Percentiles rank a stretch among this genome's conserved stretches.
Evolutionary conservation across 1,140 invertebrate genomes (phyloP).

Genomic region (Daktulosphaira vitifoliae): DNA sequence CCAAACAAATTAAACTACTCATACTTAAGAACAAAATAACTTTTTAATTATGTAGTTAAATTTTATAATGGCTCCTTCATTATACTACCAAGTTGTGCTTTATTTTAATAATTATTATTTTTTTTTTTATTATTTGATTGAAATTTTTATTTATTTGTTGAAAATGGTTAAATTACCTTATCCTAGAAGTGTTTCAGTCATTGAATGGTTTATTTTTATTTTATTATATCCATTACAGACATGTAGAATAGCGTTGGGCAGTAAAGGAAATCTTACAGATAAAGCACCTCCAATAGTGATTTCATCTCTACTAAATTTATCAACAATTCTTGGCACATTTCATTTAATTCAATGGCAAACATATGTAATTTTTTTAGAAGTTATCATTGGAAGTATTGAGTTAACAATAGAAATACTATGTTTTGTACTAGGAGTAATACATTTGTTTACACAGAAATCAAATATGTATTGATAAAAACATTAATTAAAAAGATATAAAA

Average conservation of each 20-base stretch:
- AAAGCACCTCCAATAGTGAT: conserved; percentile 20
- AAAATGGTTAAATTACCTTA: conserved; percentile 25
- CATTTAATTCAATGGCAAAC: conserved; percentile 26
- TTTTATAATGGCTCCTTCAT: conserved; percentile 16
- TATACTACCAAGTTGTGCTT: conserved; percentile 20
- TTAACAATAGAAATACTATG: conserved; percentile 13
- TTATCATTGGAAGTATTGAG: conserved; percentile 23
- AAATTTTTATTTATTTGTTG: conserved; percentile 8
- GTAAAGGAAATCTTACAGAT: conserved; percentile 26
- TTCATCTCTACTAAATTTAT: conserved; percentile 19
- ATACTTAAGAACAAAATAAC: not conserved
- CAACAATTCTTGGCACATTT: conserved; percentile 15
- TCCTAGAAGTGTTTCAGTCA: not conserved
- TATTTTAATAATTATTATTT: conserved; percentile 27
- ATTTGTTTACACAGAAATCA: conserved; percentile 28
- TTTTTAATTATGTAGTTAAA: not conserved
- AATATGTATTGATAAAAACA: conserved; percentile 30
- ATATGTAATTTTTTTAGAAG: conserved; percentile 25
- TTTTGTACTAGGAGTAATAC: conserved; percentile 22
- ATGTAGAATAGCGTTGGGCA: conserved; percentile 16
- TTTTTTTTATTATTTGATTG: conserved; percentile 16
- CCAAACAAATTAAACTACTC: conserved; percentile 3
- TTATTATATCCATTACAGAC: conserved; percentile 23
- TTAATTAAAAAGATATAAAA: too few species aligned
- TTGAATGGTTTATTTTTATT: conserved; percentile 22